phyloP scores from a whole-genome alignment of 2,797 vertebrate genomes.

The Phoebastria nigripes region DNA sequence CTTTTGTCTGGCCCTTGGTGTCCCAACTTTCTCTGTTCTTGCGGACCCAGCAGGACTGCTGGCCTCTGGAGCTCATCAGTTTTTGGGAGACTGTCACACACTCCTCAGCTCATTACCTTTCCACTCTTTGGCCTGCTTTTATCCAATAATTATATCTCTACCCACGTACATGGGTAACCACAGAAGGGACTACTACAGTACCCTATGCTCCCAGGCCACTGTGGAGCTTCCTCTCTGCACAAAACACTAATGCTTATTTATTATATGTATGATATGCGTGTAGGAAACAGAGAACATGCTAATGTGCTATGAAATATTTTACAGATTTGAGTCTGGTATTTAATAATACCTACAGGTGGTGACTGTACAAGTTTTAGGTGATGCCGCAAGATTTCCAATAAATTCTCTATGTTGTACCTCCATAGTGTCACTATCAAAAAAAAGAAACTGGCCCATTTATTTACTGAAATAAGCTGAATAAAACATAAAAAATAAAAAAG shows the following conservation, averaged over 20 bases:
- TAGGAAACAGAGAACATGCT: neutral
- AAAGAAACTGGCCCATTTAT: neutral
- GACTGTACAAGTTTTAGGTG: neutral
- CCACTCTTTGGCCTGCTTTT: neutral
- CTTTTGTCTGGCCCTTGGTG: neutral
- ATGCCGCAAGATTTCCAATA: neutral
- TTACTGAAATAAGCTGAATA: neutral
- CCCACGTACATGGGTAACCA: rapidly evolving
- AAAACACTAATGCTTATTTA: neutral
- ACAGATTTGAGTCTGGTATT: neutral
- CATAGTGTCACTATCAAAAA: neutral
- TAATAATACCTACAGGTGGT: neutral
- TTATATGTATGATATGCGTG: rapidly evolving
- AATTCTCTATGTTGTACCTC: neutral
- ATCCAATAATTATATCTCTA: neutral
- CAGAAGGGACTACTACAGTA: neutral
- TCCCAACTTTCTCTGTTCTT: neutral
- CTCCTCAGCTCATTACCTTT: neutral
- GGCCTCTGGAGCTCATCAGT: neutral
- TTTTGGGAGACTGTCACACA: neutral
- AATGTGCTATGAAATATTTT: neutral
- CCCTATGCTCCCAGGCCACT: neutral
- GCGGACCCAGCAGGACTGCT: neutral
- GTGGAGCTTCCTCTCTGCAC: neutral
- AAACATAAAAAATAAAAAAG: neutral